Conservation (phyloP, 2,888 invertebrate genomes). For the Acleris literana region DNA sequence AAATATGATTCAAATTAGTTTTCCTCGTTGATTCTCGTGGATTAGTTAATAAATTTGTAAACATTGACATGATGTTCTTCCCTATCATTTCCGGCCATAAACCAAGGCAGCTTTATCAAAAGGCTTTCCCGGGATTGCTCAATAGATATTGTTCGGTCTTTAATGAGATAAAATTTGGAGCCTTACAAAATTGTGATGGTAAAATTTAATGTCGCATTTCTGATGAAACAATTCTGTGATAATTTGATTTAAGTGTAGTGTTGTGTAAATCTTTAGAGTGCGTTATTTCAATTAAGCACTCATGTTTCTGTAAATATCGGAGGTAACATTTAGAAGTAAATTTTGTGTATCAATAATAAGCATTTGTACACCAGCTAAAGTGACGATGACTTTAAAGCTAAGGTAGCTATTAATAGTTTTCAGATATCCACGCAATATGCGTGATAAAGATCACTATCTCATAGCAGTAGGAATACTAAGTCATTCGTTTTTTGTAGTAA, state of each 20-base stretch:
- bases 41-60: slow-evolving; percentile 11
- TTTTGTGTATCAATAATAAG: too few species aligned
- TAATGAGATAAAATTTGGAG: slow-evolving; percentile 26
- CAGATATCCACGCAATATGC: too few species aligned
- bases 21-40: slow-evolving; percentile 5
- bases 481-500: too few species aligned
- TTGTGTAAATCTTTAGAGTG: too few species aligned
- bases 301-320: too few species aligned
- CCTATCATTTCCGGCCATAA: slow-evolving; percentile 5
- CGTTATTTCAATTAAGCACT: too few species aligned
- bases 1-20: slow-evolving; percentile 20
- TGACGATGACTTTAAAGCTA: too few species aligned
- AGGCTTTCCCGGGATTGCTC: slow-evolving; percentile 5
- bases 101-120: slow-evolving; percentile 5
- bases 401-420: too few species aligned
- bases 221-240: neutral
- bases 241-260: neutral
- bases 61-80: slow-evolving; percentile 13
- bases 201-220: neutral
- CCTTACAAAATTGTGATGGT: neutral
- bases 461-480: too few species aligned
- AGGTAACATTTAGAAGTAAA: too few species aligned
- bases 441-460: too few species aligned
- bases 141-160: slow-evolving; percentile 24
- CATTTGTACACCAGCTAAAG: too few species aligned